Base-by-base conservation (phyloP, 2,888 invertebrate genomes). In the Acleris holmiana region DNA sequence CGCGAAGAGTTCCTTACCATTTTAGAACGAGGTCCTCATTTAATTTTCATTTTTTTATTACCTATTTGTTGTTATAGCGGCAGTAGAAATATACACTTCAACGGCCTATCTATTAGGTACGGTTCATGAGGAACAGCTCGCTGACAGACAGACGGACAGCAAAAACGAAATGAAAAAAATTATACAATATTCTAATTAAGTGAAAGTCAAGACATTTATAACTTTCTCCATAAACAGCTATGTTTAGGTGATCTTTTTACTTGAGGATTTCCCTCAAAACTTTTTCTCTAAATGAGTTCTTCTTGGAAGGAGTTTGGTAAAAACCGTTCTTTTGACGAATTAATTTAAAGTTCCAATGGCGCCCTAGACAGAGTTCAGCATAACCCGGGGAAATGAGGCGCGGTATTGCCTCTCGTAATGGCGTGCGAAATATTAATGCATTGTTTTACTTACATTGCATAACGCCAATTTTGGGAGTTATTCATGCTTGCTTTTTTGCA, bases 301-400 rank as follows among this genome's bases (percentile, higher is more conserved):
- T 67, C 65, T 63, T 61, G 51, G 71, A 71, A 60, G 61, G 68
- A 71, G 72, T 73, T 76, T 19, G 44, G 47, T 61, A 67, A 64
- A 73, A 77, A 76, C 68, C 73, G 72, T 68, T 78, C 72, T 76
- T 78, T 73, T 72, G 74, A 78, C 69, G 73, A 76, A 76, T 76
- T 76, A 74, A 78, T 77, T 75, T 65, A 70, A 76, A 76, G 70
- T 76, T 73, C 53, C 62, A 72, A 71, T 73, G 70, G 66, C 63
- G 67, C 73, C 73, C 71, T 61, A 68, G 69, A 69, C 63, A 69
- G 73, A 70, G 64, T 73, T 73, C 69, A 64, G 64, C 66, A 68
- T 64, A 71, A 72, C 56, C 49, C 67, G 58, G 58, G 54, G 57
- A 58, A 66, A 59, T 51, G 68, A 68, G 60, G 68, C 67, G 59